Evolutionary conservation across 2,888 invertebrate species (phyloP).

Genomic region (Disparrhopalites patrizii): DNA sequence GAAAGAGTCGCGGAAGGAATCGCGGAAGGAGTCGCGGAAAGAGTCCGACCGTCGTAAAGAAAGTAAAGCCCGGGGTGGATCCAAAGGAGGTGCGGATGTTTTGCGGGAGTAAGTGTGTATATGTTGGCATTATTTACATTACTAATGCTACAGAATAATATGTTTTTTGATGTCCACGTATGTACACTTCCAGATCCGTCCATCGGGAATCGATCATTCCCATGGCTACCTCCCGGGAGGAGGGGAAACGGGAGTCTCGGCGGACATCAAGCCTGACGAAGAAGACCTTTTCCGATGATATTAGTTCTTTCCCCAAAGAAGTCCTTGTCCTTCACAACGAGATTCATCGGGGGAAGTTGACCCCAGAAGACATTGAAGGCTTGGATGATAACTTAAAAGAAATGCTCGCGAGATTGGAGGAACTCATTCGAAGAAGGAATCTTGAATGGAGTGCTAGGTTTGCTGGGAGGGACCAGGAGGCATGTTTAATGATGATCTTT

Average conservation of each 20-base stretch:
- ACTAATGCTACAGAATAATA: background rate
- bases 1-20: too few species aligned
- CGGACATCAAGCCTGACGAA: background rate
- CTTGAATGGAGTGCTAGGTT: background rate
- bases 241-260: background rate
- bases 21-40: too few species aligned
- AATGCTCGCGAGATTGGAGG: background rate
- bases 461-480: background rate
- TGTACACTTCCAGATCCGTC: background rate
- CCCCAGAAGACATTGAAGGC: background rate
- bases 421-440: background rate
- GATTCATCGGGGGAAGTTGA: background rate
- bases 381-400: background rate
- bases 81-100: background rate
- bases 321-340: background rate
- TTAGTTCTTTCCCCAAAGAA: background rate
- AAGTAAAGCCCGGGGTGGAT: background rate
- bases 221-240: background rate
- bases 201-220: background rate
- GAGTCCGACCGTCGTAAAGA: background rate
- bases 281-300: background rate
- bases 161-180: background rate
- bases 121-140: background rate
- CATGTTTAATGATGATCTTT: background rate
- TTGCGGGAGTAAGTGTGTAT: background rate